phyloP scores from a whole-genome alignment of 1,140 invertebrate species.

The Parapsyche elsis region DNA sequence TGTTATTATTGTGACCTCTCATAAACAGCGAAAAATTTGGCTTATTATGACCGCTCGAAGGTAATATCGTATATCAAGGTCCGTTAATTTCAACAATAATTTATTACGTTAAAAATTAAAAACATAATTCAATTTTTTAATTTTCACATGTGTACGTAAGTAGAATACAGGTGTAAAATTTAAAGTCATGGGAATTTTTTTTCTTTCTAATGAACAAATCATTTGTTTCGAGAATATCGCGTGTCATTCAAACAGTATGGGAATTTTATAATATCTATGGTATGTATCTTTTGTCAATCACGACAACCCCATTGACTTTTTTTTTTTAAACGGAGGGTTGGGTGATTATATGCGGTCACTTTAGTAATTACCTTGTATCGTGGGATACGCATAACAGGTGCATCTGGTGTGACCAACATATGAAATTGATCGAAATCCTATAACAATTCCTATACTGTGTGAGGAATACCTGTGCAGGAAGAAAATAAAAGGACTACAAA shows the following conservation, averaged over 20 bases:
- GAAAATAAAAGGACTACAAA: neutral
- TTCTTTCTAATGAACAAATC: neutral
- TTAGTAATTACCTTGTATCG: slow-evolving; percentile 10
- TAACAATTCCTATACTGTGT: too few relatives aligned
- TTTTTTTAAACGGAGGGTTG: neutral
- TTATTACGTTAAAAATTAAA: slow-evolving; percentile 17
- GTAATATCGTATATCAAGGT: slow-evolving; percentile 16
- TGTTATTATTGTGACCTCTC: slow-evolving; percentile 1
- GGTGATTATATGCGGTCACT: neutral
- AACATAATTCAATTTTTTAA: neutral
- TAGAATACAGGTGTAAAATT: neutral
- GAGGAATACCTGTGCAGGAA: neutral
- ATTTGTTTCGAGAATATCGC: neutral
- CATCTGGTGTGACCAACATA: too few relatives aligned
- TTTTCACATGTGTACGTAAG: too few relatives aligned
- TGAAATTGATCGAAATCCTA: too few relatives aligned
- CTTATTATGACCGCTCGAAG: neutral
- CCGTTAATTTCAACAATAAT: slow-evolving; percentile 11
- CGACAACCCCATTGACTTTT: slow-evolving; percentile 14
- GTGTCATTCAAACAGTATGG: slow-evolving; percentile 23
- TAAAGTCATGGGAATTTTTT: neutral
- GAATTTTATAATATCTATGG: slow-evolving; percentile 14
- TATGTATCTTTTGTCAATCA: slow-evolving; percentile 20
- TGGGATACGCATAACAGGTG: slow-evolving; percentile 18
- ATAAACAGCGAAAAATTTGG: slow-evolving; percentile 19